These are phyloP conservation scores for Ancistrus triradiatus DNA, from an alignment of 2,113 vertebrate genomes.

Conservation along the genomic window DNA sequence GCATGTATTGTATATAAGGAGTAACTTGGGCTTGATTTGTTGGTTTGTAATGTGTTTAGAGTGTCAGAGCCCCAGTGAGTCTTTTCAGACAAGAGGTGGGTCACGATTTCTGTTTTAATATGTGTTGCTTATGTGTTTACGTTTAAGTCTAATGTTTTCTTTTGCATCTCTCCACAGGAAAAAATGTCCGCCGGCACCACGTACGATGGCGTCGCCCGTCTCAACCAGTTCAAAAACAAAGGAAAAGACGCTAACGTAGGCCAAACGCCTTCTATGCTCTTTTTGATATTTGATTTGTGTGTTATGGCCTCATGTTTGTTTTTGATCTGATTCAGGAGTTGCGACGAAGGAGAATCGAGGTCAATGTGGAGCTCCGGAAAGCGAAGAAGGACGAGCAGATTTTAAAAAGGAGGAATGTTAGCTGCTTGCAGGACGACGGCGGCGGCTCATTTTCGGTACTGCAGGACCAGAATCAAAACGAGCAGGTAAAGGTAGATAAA, in stretches of 20 bases:
- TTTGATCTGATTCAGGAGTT: slow-evolving; percentile 70
- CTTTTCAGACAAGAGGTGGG: too few relatives aligned
- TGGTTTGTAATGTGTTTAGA: too few relatives aligned
- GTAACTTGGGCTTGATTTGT: too few relatives aligned
- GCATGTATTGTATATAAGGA: too few relatives aligned
- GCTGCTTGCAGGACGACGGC: slow-evolving; percentile 74
- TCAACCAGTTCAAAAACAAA: slow-evolving; percentile 92
- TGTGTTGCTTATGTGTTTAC: background rate
- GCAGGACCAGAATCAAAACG: slow-evolving; percentile 72
- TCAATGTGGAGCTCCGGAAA: slow-evolving; percentile 86
- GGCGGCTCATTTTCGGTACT: slow-evolving; percentile 73
- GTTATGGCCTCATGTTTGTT: background rate
- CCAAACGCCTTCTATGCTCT: background rate
- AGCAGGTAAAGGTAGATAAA: slow-evolving; percentile 78
- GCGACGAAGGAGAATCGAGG: slow-evolving; percentile 80
- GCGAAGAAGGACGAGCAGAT: slow-evolving; percentile 92
- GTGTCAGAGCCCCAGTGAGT: too few relatives aligned
- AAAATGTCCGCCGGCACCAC: slow-evolving; percentile 76
- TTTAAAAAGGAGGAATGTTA: slow-evolving; percentile 85
- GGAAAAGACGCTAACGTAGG: slow-evolving; percentile 75
- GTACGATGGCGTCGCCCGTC: slow-evolving; percentile 68
- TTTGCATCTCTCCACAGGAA: slow-evolving; percentile 30
- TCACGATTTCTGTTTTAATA: too few relatives aligned
- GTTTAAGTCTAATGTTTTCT: background rate
- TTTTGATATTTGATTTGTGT: too few relatives aligned